A percentile compares a stretch with the other conserved stretches of the same genome.
Conservation (phyloP, 2,888 invertebrate genomes). For the Conistra vaccinii region DNA sequence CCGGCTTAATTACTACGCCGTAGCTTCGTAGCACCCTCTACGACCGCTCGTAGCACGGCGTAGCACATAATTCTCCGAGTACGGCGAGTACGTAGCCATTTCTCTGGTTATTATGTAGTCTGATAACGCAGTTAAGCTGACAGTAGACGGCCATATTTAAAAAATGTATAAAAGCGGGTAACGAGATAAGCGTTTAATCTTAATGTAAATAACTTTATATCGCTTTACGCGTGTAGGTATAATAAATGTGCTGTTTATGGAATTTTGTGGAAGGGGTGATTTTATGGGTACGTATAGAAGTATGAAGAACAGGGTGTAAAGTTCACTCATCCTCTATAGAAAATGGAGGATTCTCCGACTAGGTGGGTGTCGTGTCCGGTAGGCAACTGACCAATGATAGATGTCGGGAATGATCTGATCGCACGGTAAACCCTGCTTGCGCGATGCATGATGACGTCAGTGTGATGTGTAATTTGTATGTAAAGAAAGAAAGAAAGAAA, state of each 20-base stretch:
- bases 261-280: not conserved
- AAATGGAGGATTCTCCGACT: no score
- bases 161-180: constrained; percentile 37
- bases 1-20: constrained; percentile 58
- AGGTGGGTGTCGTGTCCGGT: no score
- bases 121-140: constrained; percentile 58
- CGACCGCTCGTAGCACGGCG: constrained; percentile 56
- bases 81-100: constrained; percentile 63
- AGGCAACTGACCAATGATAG: no score
- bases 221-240: constrained; percentile 21
- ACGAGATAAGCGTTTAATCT: constrained; percentile 50
- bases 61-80: constrained; percentile 65
- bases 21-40: constrained; percentile 62
- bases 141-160: constrained; percentile 45
- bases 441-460: no score
- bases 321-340: no score
- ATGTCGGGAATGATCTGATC: no score
- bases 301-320: no score
- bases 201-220: constrained; percentile 38
- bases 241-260: constrained; percentile 23
- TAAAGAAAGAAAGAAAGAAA: no score
- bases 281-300: no score
- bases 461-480: no score
- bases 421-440: no score
- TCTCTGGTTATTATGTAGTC: constrained; percentile 62